Evolutionary conservation across 1,140 invertebrate species (phyloP).

Genomic region (Plutomurus gul): DNA sequence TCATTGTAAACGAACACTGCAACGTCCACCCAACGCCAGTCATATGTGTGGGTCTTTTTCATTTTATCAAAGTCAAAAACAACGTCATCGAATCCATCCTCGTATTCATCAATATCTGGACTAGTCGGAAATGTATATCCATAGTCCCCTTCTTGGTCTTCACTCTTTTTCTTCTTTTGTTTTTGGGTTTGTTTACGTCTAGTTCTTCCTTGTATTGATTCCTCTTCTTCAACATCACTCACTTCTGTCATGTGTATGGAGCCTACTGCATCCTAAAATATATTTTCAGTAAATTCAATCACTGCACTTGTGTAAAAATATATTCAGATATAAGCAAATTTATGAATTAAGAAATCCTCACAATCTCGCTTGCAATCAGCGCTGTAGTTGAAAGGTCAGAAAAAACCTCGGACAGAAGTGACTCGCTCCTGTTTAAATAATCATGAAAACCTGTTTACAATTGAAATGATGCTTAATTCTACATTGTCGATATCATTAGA

Average conservation of each 20-base stretch:
- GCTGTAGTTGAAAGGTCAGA: background rate
- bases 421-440: slow-evolving; percentile 38
- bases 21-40: slow-evolving; percentile 49
- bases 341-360: too few species aligned
- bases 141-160: background rate
- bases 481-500: too few species aligned
- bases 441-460: too few species aligned
- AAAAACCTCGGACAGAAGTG: slow-evolving; percentile 36
- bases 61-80: slow-evolving; percentile 49
- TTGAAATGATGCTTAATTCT: too few species aligned
- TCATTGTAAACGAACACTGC: slow-evolving; percentile 44
- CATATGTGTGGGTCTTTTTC: slow-evolving; percentile 48
- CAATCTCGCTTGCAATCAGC: background rate
- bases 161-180: background rate
- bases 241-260: too few species aligned
- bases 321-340: too few species aligned
- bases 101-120: slow-evolving; percentile 47
- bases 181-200: background rate
- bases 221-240: background rate
- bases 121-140: background rate
- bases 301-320: too few species aligned
- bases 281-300: too few species aligned
- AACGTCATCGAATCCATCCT: slow-evolving; percentile 35
- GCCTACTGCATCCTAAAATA: too few species aligned
- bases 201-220: too few species aligned